Conservation (phyloP, 1,140 invertebrate genomes). For the Eurosta solidaginis region DNA sequence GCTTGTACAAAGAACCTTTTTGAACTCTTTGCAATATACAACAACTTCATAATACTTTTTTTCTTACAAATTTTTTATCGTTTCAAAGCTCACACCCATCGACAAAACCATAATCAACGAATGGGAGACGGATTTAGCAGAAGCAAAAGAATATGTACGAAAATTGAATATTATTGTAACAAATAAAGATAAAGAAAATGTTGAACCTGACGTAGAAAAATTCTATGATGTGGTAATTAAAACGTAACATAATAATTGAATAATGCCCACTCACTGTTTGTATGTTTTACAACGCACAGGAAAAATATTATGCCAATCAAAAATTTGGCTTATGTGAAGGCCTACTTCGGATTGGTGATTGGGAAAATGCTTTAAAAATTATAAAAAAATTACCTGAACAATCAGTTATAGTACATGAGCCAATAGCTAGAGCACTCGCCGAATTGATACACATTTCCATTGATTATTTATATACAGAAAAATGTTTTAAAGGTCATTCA, state of each 20-base stretch:
- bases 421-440: slow-evolving; percentile 80
- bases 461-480: slow-evolving; percentile 87
- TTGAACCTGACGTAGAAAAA: slow-evolving; percentile 72
- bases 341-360: slow-evolving; percentile 85
- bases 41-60: too few relatives aligned
- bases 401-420: slow-evolving; percentile 76
- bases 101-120: slow-evolving; percentile 81
- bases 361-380: slow-evolving; percentile 81
- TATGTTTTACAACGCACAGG: slow-evolving; percentile 29
- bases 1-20: too few relatives aligned
- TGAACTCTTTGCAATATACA: too few relatives aligned
- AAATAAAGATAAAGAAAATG: slow-evolving; percentile 79
- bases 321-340: slow-evolving; percentile 92
- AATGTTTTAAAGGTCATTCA: slow-evolving; percentile 53
- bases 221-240: slow-evolving; percentile 66
- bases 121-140: slow-evolving; percentile 80
- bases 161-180: slow-evolving; percentile 86
- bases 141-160: slow-evolving; percentile 85
- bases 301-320: slow-evolving; percentile 82
- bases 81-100: slow-evolving; percentile 75
- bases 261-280: neutral
- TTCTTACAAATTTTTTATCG: too few relatives aligned
- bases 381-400: slow-evolving; percentile 82
- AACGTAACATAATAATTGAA: slow-evolving; percentile 34
- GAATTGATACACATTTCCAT: slow-evolving; percentile 83